Evolutionary conservation across 2,113 vertebrate species (phyloP).

Genomic region (Microcebus tavaratra): DNA sequence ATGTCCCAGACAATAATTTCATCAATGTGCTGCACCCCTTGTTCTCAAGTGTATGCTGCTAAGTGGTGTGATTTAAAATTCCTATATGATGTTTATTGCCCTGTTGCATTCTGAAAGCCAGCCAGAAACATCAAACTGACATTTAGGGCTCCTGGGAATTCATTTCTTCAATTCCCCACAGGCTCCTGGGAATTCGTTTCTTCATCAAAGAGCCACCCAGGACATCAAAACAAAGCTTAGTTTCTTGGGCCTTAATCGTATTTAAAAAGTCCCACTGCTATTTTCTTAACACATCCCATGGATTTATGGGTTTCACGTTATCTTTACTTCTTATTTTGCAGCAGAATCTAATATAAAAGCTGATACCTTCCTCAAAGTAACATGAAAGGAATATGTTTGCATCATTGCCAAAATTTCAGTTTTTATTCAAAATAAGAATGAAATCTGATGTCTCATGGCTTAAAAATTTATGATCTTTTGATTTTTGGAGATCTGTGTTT

Average conservation of each 20-base stretch:
- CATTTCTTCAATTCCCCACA: background rate
- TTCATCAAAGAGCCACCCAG: background rate
- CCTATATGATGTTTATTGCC: background rate
- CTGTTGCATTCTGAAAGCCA: background rate
- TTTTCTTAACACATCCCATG: background rate
- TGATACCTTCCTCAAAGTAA: constrained; percentile 2
- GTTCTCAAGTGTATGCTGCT: background rate
- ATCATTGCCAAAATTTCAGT: background rate
- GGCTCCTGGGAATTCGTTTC: constrained; percentile 17
- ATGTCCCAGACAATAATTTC: background rate
- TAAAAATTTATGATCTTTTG: background rate
- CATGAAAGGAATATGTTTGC: background rate
- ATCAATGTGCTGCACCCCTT: fast-evolving
- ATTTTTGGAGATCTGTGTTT: constrained; percentile 20
- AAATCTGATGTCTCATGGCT: background rate
- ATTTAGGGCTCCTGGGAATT: background rate
- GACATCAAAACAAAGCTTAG: background rate
- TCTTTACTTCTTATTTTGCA: background rate
- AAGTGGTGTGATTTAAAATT: background rate
- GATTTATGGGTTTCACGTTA: background rate
- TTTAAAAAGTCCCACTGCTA: background rate
- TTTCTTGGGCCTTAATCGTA: background rate
- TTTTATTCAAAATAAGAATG: constrained; percentile 8
- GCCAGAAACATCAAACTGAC: background rate
- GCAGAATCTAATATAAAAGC: constrained; percentile 21